A percentile compares a stretch with the other conserved stretches of the same genome.
These are phyloP conservation scores for Cheiracanthium punctorium DNA, from an alignment of 2,888 invertebrate species.

Conservation along the genomic window DNA sequence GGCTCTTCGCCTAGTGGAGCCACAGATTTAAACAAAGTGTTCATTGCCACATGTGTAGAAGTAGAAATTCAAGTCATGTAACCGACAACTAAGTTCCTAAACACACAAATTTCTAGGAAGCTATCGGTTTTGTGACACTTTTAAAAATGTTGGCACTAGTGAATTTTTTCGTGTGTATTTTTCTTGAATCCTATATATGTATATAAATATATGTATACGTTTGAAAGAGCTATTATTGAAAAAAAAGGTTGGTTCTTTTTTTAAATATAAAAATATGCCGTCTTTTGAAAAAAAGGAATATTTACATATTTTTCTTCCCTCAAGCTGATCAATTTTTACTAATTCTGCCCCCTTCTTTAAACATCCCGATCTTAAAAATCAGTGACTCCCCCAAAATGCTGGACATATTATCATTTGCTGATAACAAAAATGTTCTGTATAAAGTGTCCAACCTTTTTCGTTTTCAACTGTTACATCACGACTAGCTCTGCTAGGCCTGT, in stretches of 20 bases:
- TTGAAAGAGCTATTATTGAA: slow-evolving; percentile 47
- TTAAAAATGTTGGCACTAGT: slow-evolving; percentile 63
- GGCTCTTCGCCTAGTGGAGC: slow-evolving; percentile 39
- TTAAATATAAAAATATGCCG: slow-evolving; percentile 10
- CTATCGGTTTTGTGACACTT: slow-evolving; percentile 49
- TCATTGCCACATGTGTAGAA: slow-evolving; percentile 59
- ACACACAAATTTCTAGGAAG: slow-evolving; percentile 39
- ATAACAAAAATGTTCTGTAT: slow-evolving; percentile 50
- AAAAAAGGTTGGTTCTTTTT: slow-evolving; percentile 20
- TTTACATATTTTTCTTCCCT: neutral
- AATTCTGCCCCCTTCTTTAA: neutral
- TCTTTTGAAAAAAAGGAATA: neutral
- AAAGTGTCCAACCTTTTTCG: slow-evolving; percentile 22
- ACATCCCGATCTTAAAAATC: neutral
- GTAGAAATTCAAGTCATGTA: slow-evolving; percentile 35
- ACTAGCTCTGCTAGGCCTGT: slow-evolving; percentile 68
- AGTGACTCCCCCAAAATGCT: neutral
- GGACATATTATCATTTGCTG: slow-evolving; percentile 19
- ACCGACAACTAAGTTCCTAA: slow-evolving; percentile 56
- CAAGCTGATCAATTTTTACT: neutral
- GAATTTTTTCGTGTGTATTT: slow-evolving; percentile 51
- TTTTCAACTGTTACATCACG: slow-evolving; percentile 33
- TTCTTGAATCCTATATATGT: slow-evolving; percentile 65
- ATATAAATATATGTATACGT: slow-evolving; percentile 59
- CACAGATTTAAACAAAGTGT: slow-evolving; percentile 59